Evolutionary conservation across 2,888 invertebrate genomes (phyloP), one percentile per base, ranked within the genome.

Genomic region (Malthinus seriepunctatus): DNA sequence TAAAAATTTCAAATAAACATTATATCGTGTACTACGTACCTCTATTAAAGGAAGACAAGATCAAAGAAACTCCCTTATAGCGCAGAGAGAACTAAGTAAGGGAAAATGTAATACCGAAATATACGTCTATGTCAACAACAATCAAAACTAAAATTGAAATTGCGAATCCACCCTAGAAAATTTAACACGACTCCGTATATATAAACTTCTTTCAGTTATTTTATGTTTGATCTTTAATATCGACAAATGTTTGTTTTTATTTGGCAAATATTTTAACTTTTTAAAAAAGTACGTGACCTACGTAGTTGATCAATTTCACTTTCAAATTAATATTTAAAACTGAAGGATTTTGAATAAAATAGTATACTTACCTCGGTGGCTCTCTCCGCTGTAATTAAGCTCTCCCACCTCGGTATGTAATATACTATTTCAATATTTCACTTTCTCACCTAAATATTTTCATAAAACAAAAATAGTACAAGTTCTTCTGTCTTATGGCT

Each of bases 71-170:
- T 33, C 58, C 23, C 65, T 71, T 63, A 5, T 23, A 23, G 23
- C 23, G 23, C n/a, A n/a, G 23, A 23, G 23, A 23, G 23, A 23
- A 23, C 23, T 66, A 70, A 37, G 47, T 45, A 34, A 51, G 42
- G 39, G 70, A 73, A 72, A 71, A 73, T 67, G 71, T 68, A 74
- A 73, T 72, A 71, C 69, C 65, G 65, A 69, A 66, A 69, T 23
- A 23, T 73, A 69, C 70, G 68, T 71, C 72, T 74, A 69, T 72
- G 75, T 75, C 72, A 76, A 76, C 73, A 76, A 76, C 74, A 76
- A 75, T 75, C 74, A 73, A 67, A 73, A 72, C 70, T 69, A 69
- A 70, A 72, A 75, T 73, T 76, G 73, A 71, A 75, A 75, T 70
- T 69, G 70, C 71, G 71, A 70, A 71, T 71, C 71, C 68, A 70